A percentile compares a stretch with the other conserved stretches of the same genome.
Evolutionary conservation across 2,888 invertebrate genomes (phyloP).

Genomic region (Troilus luridus): DNA sequence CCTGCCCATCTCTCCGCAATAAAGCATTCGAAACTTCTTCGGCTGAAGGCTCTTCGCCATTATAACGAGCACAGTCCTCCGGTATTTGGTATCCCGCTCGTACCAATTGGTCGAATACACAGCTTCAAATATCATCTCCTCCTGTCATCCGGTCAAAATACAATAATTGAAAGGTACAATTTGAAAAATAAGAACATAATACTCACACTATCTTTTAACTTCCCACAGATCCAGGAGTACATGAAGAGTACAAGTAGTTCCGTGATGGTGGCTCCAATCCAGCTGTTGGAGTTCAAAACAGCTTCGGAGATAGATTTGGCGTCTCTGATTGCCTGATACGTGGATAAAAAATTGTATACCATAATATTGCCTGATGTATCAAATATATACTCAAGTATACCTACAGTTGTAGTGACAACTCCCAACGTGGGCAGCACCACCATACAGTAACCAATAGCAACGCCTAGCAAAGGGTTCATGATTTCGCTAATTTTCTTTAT

Average conservation of each 20-base stretch:
- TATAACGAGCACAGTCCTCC: background rate
- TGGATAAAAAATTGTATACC: background rate
- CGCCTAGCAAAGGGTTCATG: slow-evolving; percentile 26
- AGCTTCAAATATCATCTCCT: slow-evolving; percentile 4
- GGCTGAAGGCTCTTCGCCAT: slow-evolving; percentile 25
- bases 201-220: slow-evolving; percentile 43
- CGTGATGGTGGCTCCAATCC: background rate
- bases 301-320: background rate
- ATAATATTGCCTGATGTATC: background rate
- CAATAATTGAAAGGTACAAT: background rate
- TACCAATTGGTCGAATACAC: slow-evolving; percentile 43
- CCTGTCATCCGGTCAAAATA: background rate
- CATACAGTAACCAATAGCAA: slow-evolving; percentile 29
- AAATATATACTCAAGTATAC: background rate
- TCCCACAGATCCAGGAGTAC: slow-evolving; percentile 44
- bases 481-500: slow-evolving; percentile 40
- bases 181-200: background rate
- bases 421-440: background rate
- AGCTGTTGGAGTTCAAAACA: background rate
- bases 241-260: slow-evolving; percentile 14
- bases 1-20: slow-evolving; percentile 11
- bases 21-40: slow-evolving; percentile 5
- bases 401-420: background rate
- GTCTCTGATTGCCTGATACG: background rate
- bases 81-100: slow-evolving; percentile 5